These are phyloP conservation scores for Ceratitis capitata DNA, from an alignment of 1,140 invertebrate genomes.

Conservation along the genomic window DNA sequence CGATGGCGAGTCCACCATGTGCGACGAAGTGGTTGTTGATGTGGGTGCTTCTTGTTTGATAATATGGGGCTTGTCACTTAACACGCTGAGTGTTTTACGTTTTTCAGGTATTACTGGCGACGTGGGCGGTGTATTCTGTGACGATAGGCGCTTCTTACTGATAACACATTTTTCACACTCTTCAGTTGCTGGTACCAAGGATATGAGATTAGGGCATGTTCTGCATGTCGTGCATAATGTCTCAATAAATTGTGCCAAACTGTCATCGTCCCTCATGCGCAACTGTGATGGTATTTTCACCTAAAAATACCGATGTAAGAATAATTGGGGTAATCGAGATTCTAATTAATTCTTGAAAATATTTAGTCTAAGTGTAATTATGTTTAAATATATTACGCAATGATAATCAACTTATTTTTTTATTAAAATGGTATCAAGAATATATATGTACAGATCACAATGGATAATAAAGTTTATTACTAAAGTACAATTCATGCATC, in stretches of 20 bases:
- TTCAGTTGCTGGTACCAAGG: constrained; percentile 60
- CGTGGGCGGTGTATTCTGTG: constrained; percentile 53
- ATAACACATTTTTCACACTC: constrained; percentile 63
- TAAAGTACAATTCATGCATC: too few species aligned
- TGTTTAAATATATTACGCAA: too few species aligned
- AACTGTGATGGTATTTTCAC: constrained; percentile 63
- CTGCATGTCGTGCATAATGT: constrained; percentile 62
- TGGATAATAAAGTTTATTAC: too few species aligned
- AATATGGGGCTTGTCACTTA: background rate
- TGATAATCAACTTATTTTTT: too few species aligned
- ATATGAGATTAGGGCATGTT: constrained; percentile 64
- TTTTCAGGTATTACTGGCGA: constrained; percentile 59
- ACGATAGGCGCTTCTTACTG: constrained; percentile 52
- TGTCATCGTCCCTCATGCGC: constrained; percentile 61
- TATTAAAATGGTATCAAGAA: too few species aligned
- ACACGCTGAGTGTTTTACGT: constrained; percentile 41
- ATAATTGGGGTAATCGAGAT: too few species aligned
- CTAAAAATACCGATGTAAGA: too few species aligned
- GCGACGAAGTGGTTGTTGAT: constrained; percentile 21
- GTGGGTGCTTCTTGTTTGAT: constrained; percentile 42
- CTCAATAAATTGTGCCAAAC: constrained; percentile 62
- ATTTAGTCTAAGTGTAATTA: too few species aligned
- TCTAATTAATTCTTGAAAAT: too few species aligned
- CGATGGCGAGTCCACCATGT: background rate
- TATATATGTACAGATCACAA: too few species aligned